Evolutionary conservation across 1,140 invertebrate species (phyloP), one percentile per base, ranked within the genome.

Genomic region (Drosophila mauritiana): DNA sequence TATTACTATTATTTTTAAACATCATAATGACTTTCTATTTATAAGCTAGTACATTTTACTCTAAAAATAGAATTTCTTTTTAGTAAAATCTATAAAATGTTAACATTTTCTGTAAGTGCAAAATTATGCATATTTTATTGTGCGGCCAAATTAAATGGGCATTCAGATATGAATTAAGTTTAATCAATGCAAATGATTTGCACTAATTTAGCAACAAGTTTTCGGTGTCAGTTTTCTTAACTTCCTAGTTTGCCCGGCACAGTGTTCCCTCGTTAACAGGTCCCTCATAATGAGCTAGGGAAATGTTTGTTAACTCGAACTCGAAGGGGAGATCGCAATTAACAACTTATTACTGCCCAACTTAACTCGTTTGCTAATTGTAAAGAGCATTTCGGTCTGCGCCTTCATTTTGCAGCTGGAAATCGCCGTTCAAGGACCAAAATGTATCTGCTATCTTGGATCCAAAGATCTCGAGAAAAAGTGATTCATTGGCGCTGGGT

Each of bases 121-220:
- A 10, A 31, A 1, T 31, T 31, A 31, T 31, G 27, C 27, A 31
- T 31, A 68, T 45, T 63, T 58, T 37, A 61, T 54, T 36, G 39
- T n/a, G 69, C 57, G 77, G 77, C 12, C 48, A 74, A 78, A 82
- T 73, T 73, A 80, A 84, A 85, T 85, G 64, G 78, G 74, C 54
- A 84, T 77, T 75, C 72, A 63, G 57, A 80, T 73, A 76, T 85
- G 67, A 85, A 86, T 86, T 70, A 81, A 70, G 55, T 65, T 78
- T 86, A 75, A 82, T 79, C 74, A 75, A 82, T 86, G 83, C 78
- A 88, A 88, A 82, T 82, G 74, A 68, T 79, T 82, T 86, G 82
- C 82, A 88, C 82, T 88, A 82, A 88, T 88, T 86, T 88, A 72
- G 78, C 63, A 85, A 69, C 57, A 64, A 80, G 75, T 81, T 72